Percentiles rank a stretch among this genome's conserved stretches.
These are phyloP conservation scores for Craterocephalus amniculus DNA, from an alignment of 2,797 vertebrate genomes.

Conservation along the genomic window DNA sequence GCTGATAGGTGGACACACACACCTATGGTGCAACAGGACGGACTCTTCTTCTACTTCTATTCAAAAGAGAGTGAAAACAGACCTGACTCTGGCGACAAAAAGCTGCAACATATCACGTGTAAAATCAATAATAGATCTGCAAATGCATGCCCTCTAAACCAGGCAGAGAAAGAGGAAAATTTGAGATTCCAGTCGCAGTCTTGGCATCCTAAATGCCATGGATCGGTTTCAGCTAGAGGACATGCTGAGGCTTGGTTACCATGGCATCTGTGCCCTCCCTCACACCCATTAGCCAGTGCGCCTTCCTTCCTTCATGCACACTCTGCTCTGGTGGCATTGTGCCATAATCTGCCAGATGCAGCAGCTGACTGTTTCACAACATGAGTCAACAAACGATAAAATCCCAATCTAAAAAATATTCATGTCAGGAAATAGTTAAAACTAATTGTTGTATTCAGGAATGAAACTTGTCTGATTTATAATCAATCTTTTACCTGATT, in stretches of 20 bases:
- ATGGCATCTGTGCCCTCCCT: conserved; percentile 67
- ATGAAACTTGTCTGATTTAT: not conserved
- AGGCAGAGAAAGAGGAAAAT: conserved; percentile 26
- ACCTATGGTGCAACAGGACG: not conserved
- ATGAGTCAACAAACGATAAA: conserved; percentile 10
- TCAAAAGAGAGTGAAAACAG: conserved; percentile 11
- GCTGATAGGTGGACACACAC: conserved; percentile 6
- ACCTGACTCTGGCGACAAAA: conserved; percentile 17
- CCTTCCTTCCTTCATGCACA: conserved; percentile 44
- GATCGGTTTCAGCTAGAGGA: conserved; percentile 46
- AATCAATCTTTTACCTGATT: not conserved
- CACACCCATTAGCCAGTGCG: conserved; percentile 55
- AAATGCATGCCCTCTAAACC: conserved; percentile 11
- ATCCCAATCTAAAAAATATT: not conserved
- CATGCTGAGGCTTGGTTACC: conserved; percentile 65
- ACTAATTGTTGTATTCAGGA: not conserved
- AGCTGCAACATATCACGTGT: conserved; percentile 18
- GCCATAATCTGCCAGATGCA: conserved; percentile 67
- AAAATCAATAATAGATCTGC: conserved; percentile 6
- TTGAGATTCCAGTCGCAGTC: no score
- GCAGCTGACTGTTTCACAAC: conserved; percentile 54
- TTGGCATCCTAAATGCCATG: conserved; percentile 43
- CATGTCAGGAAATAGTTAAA: not conserved
- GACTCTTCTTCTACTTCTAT: conserved; percentile 5
- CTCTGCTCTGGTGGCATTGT: conserved; percentile 50